Percentiles rank a stretch among this genome's conserved stretches.
phyloP scores from a whole-genome alignment of 1,140 invertebrate genomes.

The Tribolium madens region DNA sequence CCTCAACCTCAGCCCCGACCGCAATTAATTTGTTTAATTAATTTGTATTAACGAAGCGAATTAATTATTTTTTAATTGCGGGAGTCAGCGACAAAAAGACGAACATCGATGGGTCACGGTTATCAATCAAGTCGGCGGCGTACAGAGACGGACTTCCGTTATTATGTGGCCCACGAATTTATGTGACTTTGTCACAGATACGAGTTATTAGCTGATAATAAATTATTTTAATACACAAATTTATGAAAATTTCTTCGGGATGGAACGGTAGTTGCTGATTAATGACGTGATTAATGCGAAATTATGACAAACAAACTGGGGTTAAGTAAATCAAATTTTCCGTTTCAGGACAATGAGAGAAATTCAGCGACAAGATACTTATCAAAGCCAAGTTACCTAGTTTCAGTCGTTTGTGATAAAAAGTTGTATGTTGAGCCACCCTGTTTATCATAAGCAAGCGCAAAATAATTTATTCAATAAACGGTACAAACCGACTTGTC shows the following conservation, averaged over 20 bases:
- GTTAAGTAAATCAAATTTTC: too few relatives aligned
- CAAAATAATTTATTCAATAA: slow-evolving; percentile 34
- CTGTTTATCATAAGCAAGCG: slow-evolving; percentile 1
- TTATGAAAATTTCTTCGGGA: slow-evolving; percentile 4
- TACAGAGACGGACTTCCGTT: neutral
- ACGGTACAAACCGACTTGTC: slow-evolving; percentile 36
- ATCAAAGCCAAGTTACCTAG: neutral
- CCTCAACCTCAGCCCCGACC: neutral
- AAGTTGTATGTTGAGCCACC: neutral
- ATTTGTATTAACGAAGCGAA: slow-evolving; percentile 30
- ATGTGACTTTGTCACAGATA: too few relatives aligned
- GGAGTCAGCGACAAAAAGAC: slow-evolving; percentile 24
- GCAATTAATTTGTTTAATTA: slow-evolving; percentile 32
- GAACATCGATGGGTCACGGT: slow-evolving; percentile 32
- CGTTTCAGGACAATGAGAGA: too few relatives aligned
- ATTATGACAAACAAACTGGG: too few relatives aligned
- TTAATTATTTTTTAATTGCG: slow-evolving; percentile 24
- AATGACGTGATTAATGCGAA: too few relatives aligned
- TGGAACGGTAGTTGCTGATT: too few relatives aligned
- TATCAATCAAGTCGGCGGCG: slow-evolving; percentile 8
- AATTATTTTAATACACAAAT: slow-evolving; percentile 31
- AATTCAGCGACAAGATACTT: too few relatives aligned
- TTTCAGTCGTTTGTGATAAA: neutral
- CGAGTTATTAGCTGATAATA: slow-evolving; percentile 17
- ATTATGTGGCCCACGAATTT: too few relatives aligned